Base-by-base conservation (phyloP, 1,140 invertebrate species). In the Drosophila kikkawai region DNA sequence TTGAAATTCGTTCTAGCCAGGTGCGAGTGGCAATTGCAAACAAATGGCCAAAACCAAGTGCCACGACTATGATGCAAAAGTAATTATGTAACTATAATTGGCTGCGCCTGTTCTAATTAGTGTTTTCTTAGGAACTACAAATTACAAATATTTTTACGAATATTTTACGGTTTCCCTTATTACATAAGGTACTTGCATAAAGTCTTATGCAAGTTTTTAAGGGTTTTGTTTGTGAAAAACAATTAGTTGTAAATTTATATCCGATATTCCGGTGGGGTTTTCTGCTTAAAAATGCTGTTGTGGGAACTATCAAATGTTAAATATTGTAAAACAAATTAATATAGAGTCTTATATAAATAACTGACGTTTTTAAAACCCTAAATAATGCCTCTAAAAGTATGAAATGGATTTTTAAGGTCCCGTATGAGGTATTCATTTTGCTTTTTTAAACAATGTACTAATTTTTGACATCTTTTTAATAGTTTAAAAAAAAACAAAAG, bases 1-100 rank as follows among this genome's bases (percentile, higher is more conserved):
- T 29, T 39, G 45, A 19, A 42, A 71, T 73, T 59, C 53, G 51
- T 73, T 73, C 44, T 71, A n/a, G 53, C 67, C 69, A 71, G 67
- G 67, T 73, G 67, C 19, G 36, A 42, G 37, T 71, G 66, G 44
- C 36, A 58, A 57, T 26, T 34, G 17, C 19, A 68, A 66, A 36
- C 29, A 44, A 65, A 44, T 44, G 29, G 37, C 22, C 26, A 39
- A 68, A 48, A 48, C 26, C n/a, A 42, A 17, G 5, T 50, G 32
- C 48, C 9, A 51, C 5, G 29, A 11, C 22, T 15, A 6, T 34
- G 44, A 67, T 39, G 64, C 34, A 48, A 50, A 36, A 12, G 26
- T 19, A 9, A 34, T 69, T 51, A 53, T 32, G 29, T 37, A 70
- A 69, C 13, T n/a, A 15, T 17, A 41, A 65, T 65, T 41, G 22